These are phyloP conservation scores for Casuarius casuarius DNA, from an alignment of 2,113 vertebrate genomes.

Conservation along the genomic window DNA sequence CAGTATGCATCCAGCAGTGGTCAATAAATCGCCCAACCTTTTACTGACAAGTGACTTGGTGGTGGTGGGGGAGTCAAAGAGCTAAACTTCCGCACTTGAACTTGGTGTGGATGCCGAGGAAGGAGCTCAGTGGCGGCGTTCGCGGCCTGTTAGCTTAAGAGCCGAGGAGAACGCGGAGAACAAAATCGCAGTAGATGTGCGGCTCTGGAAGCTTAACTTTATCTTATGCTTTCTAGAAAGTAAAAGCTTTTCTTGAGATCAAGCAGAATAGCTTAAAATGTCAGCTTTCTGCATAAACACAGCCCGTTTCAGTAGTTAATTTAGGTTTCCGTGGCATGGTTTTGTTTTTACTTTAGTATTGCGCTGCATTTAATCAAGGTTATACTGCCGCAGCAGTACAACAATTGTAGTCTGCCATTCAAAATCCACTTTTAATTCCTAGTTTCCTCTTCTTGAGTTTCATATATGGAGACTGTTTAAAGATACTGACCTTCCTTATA, in stretches of 20 bases:
- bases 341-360: slow-evolving; percentile 69
- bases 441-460: slow-evolving; percentile 68
- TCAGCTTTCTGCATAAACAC: neutral
- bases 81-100: slow-evolving; percentile 73
- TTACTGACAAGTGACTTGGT: slow-evolving; percentile 81
- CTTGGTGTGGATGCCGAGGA: slow-evolving; percentile 19
- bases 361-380: slow-evolving; percentile 69
- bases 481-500: slow-evolving; percentile 48
- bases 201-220: neutral
- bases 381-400: slow-evolving; percentile 48
- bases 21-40: slow-evolving; percentile 93
- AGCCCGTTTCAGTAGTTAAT: slow-evolving; percentile 51
- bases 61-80: slow-evolving; percentile 60
- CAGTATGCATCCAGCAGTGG: slow-evolving; percentile 82
- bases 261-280: slow-evolving; percentile 1
- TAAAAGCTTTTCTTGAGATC: neutral
- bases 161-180: neutral
- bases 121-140: neutral
- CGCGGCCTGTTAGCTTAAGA: neutral
- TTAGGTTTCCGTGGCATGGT: slow-evolving; percentile 59
- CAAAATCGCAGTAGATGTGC: neutral
- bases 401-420: slow-evolving; percentile 54
- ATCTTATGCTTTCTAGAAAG: slow-evolving; percentile 10
- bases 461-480: slow-evolving; percentile 54
- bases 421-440: slow-evolving; percentile 71